Percentiles rank a stretch among this genome's conserved stretches.
These are phyloP conservation scores for Bursaphelenchus okinawaensis DNA, from an alignment of 2,888 invertebrate genomes.

Conservation along the genomic window DNA sequence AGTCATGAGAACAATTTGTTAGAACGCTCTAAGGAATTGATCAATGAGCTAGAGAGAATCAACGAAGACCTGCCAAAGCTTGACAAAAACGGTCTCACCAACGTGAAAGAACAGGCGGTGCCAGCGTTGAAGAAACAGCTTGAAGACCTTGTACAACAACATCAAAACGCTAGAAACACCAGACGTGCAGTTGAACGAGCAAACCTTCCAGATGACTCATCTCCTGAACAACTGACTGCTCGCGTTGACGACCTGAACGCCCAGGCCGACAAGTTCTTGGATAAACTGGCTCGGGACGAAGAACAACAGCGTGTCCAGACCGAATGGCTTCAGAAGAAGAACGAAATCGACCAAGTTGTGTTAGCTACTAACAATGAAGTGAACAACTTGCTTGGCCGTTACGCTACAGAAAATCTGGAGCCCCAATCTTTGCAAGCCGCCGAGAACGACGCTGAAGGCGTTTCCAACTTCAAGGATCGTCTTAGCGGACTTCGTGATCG, in stretches of 20 bases:
- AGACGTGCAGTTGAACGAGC: neutral
- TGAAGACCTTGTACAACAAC: neutral
- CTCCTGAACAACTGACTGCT: neutral
- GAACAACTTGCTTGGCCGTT: too few species aligned
- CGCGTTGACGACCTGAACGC: neutral
- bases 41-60: too few species aligned
- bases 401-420: too few species aligned
- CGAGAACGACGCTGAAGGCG: slow-evolving; percentile 4
- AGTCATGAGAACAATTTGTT: slow-evolving; percentile 16
- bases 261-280: too few species aligned
- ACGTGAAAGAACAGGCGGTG: neutral
- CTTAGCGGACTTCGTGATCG: neutral
- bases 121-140: neutral
- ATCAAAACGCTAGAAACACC: neutral
- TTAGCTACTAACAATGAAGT: too few species aligned
- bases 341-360: slow-evolving; percentile 12
- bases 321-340: slow-evolving; percentile 11
- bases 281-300: too few species aligned
- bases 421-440: neutral
- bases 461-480: neutral
- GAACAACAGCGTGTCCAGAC: slow-evolving; percentile 1
- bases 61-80: neutral
- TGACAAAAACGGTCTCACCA: neutral
- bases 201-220: too few species aligned
- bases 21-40: too few species aligned